These are phyloP conservation scores for Sebastiscus tertius DNA, from an alignment of 2,797 vertebrate species.

Conservation along the genomic window DNA sequence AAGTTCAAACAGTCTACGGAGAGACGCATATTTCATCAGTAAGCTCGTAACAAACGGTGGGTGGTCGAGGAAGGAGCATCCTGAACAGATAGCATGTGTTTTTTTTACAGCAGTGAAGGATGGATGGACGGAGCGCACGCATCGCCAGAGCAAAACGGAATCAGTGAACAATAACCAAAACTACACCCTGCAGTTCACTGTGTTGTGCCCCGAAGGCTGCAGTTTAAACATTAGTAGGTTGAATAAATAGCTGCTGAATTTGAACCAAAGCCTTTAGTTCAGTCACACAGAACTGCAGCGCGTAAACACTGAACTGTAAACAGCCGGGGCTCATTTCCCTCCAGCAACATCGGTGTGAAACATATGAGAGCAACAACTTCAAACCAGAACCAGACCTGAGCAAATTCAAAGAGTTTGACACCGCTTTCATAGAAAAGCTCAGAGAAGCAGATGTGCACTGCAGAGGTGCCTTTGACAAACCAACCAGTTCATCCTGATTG, in stretches of 20 bases:
- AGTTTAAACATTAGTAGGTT: constrained; percentile 17
- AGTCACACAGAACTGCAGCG: neutral
- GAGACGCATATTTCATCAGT: constrained; percentile 36
- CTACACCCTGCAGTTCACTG: neutral
- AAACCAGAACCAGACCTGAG: neutral
- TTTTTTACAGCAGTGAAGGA: constrained; percentile 25
- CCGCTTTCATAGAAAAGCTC: no score
- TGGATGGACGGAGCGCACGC: constrained; percentile 7
- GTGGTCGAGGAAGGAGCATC: constrained; percentile 24
- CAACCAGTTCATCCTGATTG: neutral
- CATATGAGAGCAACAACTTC: neutral
- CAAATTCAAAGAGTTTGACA: neutral
- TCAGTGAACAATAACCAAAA: constrained; percentile 33
- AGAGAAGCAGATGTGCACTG: no score
- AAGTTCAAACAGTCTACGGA: constrained; percentile 30
- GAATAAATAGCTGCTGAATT: constrained; percentile 37
- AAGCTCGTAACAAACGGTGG: constrained; percentile 30
- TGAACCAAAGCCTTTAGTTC: constrained; percentile 20
- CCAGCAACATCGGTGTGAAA: neutral
- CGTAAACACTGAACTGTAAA: constrained; percentile 10
- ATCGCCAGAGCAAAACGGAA: neutral
- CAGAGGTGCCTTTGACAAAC: neutral
- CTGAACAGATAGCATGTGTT: constrained; percentile 14
- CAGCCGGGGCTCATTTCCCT: neutral
- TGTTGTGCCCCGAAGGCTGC: neutral